Evolutionary conservation across 2,113 vertebrate species (phyloP), one percentile per base, ranked within the genome.

Genomic region (Nannobrachium achirus): DNA sequence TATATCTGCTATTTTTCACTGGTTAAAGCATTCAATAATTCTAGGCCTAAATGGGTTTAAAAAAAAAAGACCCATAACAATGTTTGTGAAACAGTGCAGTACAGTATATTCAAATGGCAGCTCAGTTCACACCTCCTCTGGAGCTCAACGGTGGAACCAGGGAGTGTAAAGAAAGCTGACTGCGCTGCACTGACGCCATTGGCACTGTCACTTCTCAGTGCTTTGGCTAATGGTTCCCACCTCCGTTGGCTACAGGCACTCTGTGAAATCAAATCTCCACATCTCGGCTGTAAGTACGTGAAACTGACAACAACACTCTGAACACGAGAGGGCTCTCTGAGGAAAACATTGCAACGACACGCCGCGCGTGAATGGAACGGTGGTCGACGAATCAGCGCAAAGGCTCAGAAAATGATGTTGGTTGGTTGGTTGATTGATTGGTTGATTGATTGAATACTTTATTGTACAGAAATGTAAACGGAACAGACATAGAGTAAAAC

Each of bases 241-340:
- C 78, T 84, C 81, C 62, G 68, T 84, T 84, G 78, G 81, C 75
- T 71, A 70, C 60, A 69, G 67, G 61, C 69, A 66, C 15, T 53
- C 76, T 78, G 81, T 84, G 78, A 78, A 57, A 75, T 57, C 62
- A 78, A 75, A 71, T 72, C 80, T 78, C 61, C 58, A 63, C 69
- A 66, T 68, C 66, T 80, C 60, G 57, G 57, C 55, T 58, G 62
- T 73, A 78, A 77, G 74, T 72, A 66, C 58, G 42, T n/a, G 61
- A 74, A 69, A 67, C 79, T 72, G 76, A 64, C 64, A 78, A 64
- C 4, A 33, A 25, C 45, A 19, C 63, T 57, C 14, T 25, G 41
- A 56, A 56, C 48, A 63, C 13, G 64, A 16, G 2, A 39, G 56
- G 48, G 45, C 44, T 46, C 44, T 46, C 39, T n/a, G 57, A 59